These are phyloP conservation scores for Alitta virens DNA, from an alignment of 2,888 invertebrate species.

Conservation along the genomic window DNA sequence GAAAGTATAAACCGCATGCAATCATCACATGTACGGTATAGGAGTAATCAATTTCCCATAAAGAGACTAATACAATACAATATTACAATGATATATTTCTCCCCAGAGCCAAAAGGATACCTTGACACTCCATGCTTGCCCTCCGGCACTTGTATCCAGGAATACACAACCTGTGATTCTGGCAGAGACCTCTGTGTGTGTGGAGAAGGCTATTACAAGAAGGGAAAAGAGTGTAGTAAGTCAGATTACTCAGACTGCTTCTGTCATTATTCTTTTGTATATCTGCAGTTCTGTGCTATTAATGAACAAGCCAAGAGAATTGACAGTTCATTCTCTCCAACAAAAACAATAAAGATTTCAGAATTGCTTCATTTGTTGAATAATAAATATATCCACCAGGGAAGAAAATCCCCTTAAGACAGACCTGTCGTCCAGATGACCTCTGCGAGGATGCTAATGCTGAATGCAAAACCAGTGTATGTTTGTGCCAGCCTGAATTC, in stretches of 20 bases:
- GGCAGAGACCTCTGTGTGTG: constrained; percentile 8
- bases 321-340: background rate
- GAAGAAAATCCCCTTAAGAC: constrained; percentile 8
- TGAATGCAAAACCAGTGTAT: constrained; percentile 10
- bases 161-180: constrained; percentile 4
- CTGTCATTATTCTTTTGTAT: too few relatives aligned
- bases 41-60: too few relatives aligned
- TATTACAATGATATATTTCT: background rate
- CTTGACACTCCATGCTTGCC: constrained; percentile 18
- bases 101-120: constrained; percentile 8
- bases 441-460: constrained; percentile 17
- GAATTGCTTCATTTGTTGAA: background rate
- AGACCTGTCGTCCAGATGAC: constrained; percentile 9
- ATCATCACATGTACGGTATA: too few relatives aligned
- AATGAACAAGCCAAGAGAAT: background rate
- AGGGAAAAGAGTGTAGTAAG: constrained; percentile 10
- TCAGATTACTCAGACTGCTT: too few relatives aligned
- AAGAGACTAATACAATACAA: too few relatives aligned
- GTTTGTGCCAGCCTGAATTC: constrained; percentile 16
- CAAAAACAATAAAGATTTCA: background rate
- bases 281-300: too few relatives aligned
- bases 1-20: too few relatives aligned
- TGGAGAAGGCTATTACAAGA: constrained; percentile 5
- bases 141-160: constrained; percentile 7
- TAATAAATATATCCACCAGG: too few relatives aligned